Percentiles rank a stretch among this genome's conserved stretches.
phyloP scores from a whole-genome alignment of 2,113 vertebrate genomes.

The Chamaetylas fuelleborni region DNA sequence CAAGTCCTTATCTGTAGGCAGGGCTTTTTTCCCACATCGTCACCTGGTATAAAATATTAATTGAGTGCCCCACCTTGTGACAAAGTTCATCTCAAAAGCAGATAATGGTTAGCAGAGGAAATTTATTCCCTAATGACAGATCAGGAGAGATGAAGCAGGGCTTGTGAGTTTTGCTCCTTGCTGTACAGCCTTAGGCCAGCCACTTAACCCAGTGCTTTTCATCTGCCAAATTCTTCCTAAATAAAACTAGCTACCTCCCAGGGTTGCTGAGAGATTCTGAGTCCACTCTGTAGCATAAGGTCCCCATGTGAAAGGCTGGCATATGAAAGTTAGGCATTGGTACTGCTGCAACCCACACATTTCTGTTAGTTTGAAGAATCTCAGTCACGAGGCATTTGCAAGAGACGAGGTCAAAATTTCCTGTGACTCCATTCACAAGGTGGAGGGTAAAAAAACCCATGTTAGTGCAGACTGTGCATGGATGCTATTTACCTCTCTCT shows the following conservation, averaged over 20 bases:
- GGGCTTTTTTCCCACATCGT: not conserved
- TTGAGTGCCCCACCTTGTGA: not conserved
- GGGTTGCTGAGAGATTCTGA: slow-evolving; percentile 15
- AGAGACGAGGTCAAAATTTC: not conserved
- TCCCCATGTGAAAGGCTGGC: slow-evolving; percentile 7
- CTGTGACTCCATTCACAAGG: not conserved
- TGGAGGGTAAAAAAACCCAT: not conserved
- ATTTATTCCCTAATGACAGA: not conserved
- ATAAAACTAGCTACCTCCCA: slow-evolving; percentile 39
- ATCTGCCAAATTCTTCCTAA: not conserved
- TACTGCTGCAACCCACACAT: slow-evolving; percentile 19
- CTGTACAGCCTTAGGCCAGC: not conserved
- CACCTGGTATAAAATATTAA: not conserved
- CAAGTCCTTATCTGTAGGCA: not conserved
- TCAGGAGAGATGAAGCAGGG: not conserved
- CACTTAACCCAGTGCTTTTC: not conserved
- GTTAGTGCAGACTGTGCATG: not conserved
- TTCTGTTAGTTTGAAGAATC: slow-evolving; percentile 26
- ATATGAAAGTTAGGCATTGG: not conserved
- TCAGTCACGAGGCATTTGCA: slow-evolving; percentile 5
- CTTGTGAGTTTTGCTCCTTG: not conserved
- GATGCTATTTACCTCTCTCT: slow-evolving; percentile 59
- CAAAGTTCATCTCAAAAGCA: not conserved
- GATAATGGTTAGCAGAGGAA: not conserved
- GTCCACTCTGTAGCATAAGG: not conserved